Evolutionary conservation across 2,888 invertebrate species (phyloP), one percentile per base, ranked within the genome.

Genomic region (Phymatocera aterrima): DNA sequence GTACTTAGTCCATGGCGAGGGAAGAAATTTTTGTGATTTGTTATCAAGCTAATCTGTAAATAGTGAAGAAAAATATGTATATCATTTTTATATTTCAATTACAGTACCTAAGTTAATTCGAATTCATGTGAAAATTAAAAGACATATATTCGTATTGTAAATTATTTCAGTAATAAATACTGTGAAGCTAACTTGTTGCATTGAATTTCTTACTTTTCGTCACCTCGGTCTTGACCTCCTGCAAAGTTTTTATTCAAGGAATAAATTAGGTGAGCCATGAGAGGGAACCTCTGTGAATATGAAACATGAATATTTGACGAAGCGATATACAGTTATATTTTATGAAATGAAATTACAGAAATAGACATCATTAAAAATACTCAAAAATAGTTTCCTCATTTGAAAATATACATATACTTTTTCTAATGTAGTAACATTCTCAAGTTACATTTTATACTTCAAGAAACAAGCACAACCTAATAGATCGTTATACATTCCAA

Each of bases 151-250:
- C 21, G 34, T 51, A 51, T 51, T 72, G 72, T 72, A 51, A 48
- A 72, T 72, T 72, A 72, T 31, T 72, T 51, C 31, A 72, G 31
- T 48, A 72, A 72, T 72, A 51, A 72, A 72, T 51, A 72, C 43
- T 72, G 43, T 51, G 31, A 51, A 15, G 34, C 21, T 72, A 12
- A 72, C 18, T 31, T 8, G 10, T 0, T 3, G 5, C 37, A 24
- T 51, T 48, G 21, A 28, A 48, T 18, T 21, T 18, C 10, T 72
- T 72, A 10, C 72, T 72, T 72, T 72, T 51, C 21, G 4, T 10
- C 31, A 31, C 34, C 43, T 24, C 72, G 8, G 24, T 51, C 1
- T 48, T 2, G 18, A 51, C 18, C 72, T 34, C 12, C 12, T 68
- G 1, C 24, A 24, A 28, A 28, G 24, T 48, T 51, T 72, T 12